Conservation (phyloP, 2,797 vertebrate species). For the Ataeniobius toweri region DNA sequence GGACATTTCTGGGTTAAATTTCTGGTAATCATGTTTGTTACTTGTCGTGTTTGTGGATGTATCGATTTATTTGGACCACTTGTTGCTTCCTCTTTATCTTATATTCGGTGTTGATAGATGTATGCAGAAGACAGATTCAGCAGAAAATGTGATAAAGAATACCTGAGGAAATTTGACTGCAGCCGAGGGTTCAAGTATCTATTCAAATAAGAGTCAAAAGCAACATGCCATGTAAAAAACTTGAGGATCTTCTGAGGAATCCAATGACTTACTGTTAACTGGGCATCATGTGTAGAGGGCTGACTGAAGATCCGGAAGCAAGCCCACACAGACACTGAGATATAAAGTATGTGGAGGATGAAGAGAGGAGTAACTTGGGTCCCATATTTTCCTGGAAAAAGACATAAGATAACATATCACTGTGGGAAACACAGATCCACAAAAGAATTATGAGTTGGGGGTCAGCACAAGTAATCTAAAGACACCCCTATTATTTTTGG, state of each 20-base stretch:
- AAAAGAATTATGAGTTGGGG: background rate
- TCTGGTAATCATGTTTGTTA: background rate
- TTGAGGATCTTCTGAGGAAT: background rate
- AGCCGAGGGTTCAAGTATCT: background rate
- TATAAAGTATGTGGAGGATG: slow-evolving; percentile 85
- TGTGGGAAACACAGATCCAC: slow-evolving; percentile 7
- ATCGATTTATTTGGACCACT: too few species aligned
- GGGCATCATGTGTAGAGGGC: slow-evolving; percentile 62
- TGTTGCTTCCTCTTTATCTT: background rate
- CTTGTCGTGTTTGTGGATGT: too few species aligned
- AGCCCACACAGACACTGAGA: slow-evolving; percentile 88
- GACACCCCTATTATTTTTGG: slow-evolving; percentile 64
- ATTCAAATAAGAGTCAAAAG: background rate
- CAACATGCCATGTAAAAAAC: background rate
- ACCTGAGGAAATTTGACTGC: background rate
- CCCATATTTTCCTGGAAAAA: slow-evolving; percentile 87
- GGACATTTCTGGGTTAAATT: background rate
- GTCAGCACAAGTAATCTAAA: slow-evolving; percentile 39
- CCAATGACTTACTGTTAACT: slow-evolving; percentile 76
- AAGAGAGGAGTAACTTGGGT: slow-evolving; percentile 82
- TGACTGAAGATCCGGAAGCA: slow-evolving; percentile 89
- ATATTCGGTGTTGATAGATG: background rate
- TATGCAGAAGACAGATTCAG: background rate
- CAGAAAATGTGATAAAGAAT: background rate
- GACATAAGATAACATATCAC: slow-evolving; percentile 2